These are phyloP conservation scores for Drymonia ruficornis DNA, from an alignment of 2,888 invertebrate species.

Conservation along the genomic window DNA sequence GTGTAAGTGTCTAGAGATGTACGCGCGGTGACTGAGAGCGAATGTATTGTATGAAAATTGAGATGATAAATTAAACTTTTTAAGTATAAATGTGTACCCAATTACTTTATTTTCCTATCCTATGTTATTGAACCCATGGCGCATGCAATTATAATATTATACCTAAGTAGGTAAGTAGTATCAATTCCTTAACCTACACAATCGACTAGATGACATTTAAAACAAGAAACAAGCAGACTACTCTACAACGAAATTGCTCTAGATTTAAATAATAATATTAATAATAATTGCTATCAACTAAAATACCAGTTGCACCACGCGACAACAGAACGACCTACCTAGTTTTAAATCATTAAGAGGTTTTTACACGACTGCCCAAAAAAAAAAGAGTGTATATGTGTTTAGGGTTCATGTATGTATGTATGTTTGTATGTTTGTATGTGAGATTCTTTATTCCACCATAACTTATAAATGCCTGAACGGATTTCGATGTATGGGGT, in stretches of 20 bases:
- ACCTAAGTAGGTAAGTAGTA: not conserved
- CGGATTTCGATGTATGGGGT: too few species aligned
- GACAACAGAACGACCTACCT: too few species aligned
- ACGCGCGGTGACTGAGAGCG: conserved; percentile 54
- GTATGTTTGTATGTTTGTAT: too few species aligned
- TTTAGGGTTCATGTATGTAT: too few species aligned
- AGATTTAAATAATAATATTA: conserved; percentile 26
- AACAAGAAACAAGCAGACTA: not conserved
- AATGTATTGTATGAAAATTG: conserved; percentile 45
- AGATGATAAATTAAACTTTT: conserved; percentile 74
- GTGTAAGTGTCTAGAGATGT: conserved; percentile 46
- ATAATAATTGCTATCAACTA: too few species aligned
- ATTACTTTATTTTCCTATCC: conserved; percentile 30
- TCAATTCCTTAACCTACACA: not conserved
- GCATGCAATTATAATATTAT: not conserved
- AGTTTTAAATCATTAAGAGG: too few species aligned
- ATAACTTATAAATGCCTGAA: too few species aligned
- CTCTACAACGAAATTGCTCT: conserved; percentile 35
- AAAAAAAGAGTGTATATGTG: too few species aligned
- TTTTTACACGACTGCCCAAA: too few species aligned
- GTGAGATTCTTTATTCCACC: too few species aligned
- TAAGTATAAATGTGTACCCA: conserved; percentile 31
- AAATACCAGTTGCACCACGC: not conserved
- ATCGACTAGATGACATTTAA: not conserved
- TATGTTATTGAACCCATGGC: conserved; percentile 7